These are phyloP conservation scores for Cyrtorhinus lividipennis DNA, from an alignment of 1,140 invertebrate genomes.

Conservation along the genomic window DNA sequence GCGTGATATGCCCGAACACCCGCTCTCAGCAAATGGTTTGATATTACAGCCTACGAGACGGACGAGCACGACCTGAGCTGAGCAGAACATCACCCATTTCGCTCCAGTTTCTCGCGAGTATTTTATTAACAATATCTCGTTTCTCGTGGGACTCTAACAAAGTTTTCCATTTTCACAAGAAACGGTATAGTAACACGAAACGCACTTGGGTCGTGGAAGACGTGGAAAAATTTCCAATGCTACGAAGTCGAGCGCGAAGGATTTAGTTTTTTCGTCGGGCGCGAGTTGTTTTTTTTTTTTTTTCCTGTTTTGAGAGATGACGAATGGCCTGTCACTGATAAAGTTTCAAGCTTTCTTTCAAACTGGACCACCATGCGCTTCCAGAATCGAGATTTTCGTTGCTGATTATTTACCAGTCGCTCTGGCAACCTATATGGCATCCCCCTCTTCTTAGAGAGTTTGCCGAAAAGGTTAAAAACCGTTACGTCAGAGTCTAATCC, in stretches of 20 bases:
- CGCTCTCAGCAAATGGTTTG: no score
- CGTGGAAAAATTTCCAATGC: no score
- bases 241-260: no score
- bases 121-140: not conserved
- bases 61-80: not conserved
- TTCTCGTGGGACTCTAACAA: not conserved
- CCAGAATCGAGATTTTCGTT: constrained; percentile 1
- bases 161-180: not conserved
- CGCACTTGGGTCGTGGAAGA: not conserved
- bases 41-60: no score
- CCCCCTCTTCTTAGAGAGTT: not conserved
- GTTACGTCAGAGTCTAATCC: not conserved
- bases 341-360: constrained; percentile 5
- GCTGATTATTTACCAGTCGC: not conserved
- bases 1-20: no score
- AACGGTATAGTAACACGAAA: not conserved
- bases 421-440: not conserved
- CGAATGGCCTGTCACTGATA: constrained; percentile 6
- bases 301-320: not conserved
- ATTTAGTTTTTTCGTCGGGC: no score
- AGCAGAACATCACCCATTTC: not conserved
- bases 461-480: not conserved
- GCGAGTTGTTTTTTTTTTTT: no score
- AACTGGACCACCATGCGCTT: constrained; percentile 7
- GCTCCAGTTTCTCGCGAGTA: not conserved